Conservation (phyloP, 2,113 vertebrate genomes). For the Falco punctatus region DNA sequence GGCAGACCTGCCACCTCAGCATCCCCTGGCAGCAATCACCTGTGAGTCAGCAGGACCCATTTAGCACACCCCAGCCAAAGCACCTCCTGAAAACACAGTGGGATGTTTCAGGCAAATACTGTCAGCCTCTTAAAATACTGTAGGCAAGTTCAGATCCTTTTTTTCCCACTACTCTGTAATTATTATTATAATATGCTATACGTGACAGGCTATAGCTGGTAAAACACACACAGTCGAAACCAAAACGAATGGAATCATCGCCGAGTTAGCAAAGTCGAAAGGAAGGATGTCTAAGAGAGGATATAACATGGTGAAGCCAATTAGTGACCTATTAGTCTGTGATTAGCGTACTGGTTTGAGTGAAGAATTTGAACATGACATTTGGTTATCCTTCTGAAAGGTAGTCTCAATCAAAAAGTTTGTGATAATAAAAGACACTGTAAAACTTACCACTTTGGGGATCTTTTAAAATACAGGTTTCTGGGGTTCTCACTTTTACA, state of each 20-base stretch:
- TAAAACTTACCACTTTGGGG: neutral
- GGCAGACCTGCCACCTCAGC: slow-evolving; percentile 5
- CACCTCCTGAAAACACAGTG: slow-evolving; percentile 37
- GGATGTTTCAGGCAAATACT: slow-evolving; percentile 44
- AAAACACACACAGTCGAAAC: slow-evolving; percentile 3
- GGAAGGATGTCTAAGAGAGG: neutral
- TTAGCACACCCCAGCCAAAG: neutral
- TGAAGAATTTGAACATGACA: neutral
- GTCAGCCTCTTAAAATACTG: slow-evolving; percentile 38
- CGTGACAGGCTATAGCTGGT: neutral
- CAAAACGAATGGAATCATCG: neutral
- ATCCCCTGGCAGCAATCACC: neutral
- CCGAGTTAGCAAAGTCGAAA: neutral
- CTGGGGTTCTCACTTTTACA: neutral
- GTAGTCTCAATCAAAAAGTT: neutral
- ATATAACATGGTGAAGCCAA: neutral
- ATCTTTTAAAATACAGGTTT: neutral
- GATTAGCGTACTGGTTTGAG: neutral
- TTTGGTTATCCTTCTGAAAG: neutral
- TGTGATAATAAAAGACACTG: neutral
- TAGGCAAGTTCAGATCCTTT: slow-evolving; percentile 25
- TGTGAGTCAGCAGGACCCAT: slow-evolving; percentile 38
- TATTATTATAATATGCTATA: slow-evolving; percentile 7
- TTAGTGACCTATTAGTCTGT: neutral
- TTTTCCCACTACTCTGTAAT: neutral